Conservation (phyloP, 2,797 vertebrate genomes). For the Cuniculus paca region DNA sequence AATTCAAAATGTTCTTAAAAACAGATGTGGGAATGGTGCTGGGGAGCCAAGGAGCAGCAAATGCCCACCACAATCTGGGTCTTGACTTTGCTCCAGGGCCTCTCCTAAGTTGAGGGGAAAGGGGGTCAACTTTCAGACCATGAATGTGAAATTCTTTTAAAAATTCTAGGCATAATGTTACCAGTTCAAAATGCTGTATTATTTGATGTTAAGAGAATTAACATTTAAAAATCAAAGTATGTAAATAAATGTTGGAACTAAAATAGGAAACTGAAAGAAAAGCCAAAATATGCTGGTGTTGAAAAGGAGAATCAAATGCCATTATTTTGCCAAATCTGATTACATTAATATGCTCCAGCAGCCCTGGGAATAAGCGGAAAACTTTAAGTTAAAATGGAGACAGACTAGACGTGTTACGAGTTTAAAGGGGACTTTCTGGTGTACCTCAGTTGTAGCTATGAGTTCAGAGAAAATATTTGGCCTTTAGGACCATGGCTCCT, state of each 20-base stretch:
- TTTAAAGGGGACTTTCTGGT: constrained; percentile 5
- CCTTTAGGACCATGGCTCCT: not conserved
- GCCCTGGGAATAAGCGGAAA: not conserved
- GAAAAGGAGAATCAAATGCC: constrained; percentile 26
- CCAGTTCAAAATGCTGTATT: constrained; percentile 34
- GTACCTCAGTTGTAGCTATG: not conserved
- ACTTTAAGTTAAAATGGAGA: not conserved
- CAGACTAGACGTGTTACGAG: not conserved
- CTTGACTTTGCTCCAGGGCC: not conserved
- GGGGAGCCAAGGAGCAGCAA: not conserved
- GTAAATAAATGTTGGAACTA: constrained; percentile 48
- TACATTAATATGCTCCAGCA: not conserved
- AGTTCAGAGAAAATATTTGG: constrained; percentile 17
- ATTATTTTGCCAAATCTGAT: constrained; percentile 3
- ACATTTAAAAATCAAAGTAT: constrained; percentile 59
- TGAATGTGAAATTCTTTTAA: constrained; percentile 3
- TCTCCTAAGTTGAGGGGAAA: not conserved
- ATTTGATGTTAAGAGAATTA: constrained; percentile 15
- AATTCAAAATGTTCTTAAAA: not conserved
- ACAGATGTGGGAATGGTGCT: not conserved
- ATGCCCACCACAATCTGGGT: not conserved
- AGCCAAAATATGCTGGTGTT: constrained; percentile 7
- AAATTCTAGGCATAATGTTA: constrained; percentile 33
- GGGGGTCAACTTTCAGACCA: not conserved
- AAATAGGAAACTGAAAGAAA: constrained; percentile 62